Percentiles rank a stretch among this genome's conserved stretches.
Evolutionary conservation across 1,140 invertebrate genomes (phyloP).

Genomic region (Lepidotrigona ventralis): DNA sequence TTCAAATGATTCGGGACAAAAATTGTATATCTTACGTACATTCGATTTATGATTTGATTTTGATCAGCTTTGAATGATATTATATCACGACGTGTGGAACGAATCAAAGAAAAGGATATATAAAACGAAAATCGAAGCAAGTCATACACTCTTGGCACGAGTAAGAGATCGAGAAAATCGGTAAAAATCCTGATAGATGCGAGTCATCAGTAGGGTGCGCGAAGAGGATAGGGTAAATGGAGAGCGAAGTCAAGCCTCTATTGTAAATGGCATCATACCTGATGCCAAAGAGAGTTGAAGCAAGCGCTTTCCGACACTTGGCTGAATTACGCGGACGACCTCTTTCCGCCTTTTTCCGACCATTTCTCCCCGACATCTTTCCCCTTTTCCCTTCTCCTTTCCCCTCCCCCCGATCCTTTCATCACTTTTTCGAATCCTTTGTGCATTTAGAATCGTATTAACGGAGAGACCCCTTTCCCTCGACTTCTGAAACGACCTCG

Average conservation of each 20-base stretch:
- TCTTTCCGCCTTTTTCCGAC: constrained; percentile 32
- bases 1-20: not conserved
- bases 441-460: constrained; percentile 70
- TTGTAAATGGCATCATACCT: constrained; percentile 19
- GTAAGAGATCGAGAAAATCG: no score
- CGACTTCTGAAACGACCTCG: constrained; percentile 13
- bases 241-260: constrained; percentile 35
- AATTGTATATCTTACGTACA: not conserved
- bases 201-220: not conserved
- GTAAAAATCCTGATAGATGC: not conserved
- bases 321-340: constrained; percentile 60
- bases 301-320: constrained; percentile 56
- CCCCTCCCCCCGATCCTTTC: not conserved
- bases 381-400: not conserved
- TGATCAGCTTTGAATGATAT: no score
- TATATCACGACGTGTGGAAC: no score
- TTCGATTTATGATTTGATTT: no score
- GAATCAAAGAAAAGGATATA: no score
- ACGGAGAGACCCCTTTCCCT: constrained; percentile 21
- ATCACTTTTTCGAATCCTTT: constrained; percentile 44
- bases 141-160: not conserved
- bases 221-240: constrained; percentile 29
- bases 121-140: not conserved
- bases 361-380: not conserved
- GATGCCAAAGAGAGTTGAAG: constrained; percentile 5